phyloP scores from a whole-genome alignment of 2,113 vertebrate species.

The Glaucomys volans region DNA sequence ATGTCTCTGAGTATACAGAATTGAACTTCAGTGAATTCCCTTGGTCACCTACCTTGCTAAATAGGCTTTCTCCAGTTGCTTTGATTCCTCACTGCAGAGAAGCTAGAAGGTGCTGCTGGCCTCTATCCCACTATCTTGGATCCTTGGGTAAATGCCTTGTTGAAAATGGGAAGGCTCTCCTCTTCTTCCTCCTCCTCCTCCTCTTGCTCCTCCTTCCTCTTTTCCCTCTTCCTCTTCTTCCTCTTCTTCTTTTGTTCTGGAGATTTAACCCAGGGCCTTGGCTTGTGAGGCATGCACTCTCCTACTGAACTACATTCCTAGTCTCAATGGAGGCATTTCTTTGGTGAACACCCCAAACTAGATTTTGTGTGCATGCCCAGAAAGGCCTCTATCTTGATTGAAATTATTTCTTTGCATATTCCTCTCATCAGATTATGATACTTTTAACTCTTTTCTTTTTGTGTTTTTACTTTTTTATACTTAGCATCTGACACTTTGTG shows the following conservation, averaged over 20 bases:
- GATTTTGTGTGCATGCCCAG: not conserved
- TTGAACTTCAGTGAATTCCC: no score
- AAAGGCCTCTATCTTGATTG: not conserved
- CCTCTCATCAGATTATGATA: not conserved
- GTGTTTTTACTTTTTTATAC: not conserved
- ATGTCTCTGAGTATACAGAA: no score
- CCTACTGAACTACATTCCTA: not conserved
- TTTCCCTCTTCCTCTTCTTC: not conserved
- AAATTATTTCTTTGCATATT: not conserved
- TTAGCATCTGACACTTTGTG: fast-evolving
- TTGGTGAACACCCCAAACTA: not conserved
- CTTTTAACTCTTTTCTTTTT: not conserved
- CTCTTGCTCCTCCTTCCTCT: no score
- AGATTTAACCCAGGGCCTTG: not conserved
- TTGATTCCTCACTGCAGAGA: not conserved
- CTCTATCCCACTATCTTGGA: not conserved
- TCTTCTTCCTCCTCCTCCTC: no score
- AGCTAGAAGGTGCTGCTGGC: not conserved
- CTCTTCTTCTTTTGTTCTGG: no score
- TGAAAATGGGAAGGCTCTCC: no score
- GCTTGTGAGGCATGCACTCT: not conserved
- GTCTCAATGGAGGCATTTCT: not conserved
- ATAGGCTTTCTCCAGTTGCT: not conserved
- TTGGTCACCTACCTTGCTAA: no score
- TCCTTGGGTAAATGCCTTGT: not conserved